Evolutionary conservation across 2,888 invertebrate genomes (phyloP).

Genomic region (Parnassius glacialis): DNA sequence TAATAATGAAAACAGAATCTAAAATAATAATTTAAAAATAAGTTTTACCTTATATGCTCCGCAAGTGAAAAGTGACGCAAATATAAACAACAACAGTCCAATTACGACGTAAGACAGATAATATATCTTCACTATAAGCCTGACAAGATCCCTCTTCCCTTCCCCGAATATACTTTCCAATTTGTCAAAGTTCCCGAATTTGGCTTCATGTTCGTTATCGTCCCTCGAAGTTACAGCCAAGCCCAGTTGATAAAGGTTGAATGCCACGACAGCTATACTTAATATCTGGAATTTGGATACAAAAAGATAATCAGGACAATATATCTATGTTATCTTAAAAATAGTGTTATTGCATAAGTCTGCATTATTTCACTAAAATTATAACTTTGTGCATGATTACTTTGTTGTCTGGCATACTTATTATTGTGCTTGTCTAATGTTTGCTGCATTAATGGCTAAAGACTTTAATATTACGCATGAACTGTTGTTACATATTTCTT

Average conservation of each 20-base stretch:
- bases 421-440: too few species aligned
- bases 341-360: too few species aligned
- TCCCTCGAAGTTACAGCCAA: constrained; percentile 52
- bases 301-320: constrained; percentile 9
- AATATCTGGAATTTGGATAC: constrained; percentile 52
- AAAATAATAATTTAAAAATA: neutral
- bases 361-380: too few species aligned
- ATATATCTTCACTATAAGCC: constrained; percentile 55
- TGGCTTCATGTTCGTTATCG: constrained; percentile 48
- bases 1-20: too few species aligned
- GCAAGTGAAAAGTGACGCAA: constrained; percentile 57
- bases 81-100: constrained; percentile 57
- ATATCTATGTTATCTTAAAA: too few species aligned
- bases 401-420: too few species aligned
- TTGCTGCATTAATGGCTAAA: too few species aligned
- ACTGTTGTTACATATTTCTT: too few species aligned
- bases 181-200: constrained; percentile 62
- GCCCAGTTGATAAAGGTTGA: constrained; percentile 59
- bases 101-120: constrained; percentile 58
- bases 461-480: too few species aligned
- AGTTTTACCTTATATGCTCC: constrained; percentile 64
- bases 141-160: constrained; percentile 52
- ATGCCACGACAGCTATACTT: constrained; percentile 61
- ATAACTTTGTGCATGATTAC: too few species aligned
- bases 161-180: constrained; percentile 64